Evolutionary conservation across 2,888 invertebrate genomes (phyloP), one percentile per base, ranked within the genome.

Genomic region (Congeria kusceri): DNA sequence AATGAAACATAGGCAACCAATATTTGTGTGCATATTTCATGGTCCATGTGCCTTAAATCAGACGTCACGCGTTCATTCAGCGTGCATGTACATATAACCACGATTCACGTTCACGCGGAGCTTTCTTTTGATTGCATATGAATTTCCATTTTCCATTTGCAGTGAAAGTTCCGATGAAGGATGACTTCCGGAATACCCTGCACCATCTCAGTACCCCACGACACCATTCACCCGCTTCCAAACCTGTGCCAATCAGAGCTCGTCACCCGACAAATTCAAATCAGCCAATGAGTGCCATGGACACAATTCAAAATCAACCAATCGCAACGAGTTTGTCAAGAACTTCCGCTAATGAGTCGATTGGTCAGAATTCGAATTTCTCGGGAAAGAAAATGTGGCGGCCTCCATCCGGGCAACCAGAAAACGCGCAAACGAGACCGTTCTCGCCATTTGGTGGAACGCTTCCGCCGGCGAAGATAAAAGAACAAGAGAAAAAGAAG

Each of bases 381-480:
- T 56, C 58, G 20, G 79, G 79, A 58, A 83, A 83, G 83, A 83
- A 87, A 86, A 87, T 87, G 84, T 87, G 87, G 87, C 80, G 87
- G 23, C 82, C 87, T 7, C 84, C 87, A 9, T 77, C 80, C 4
- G 87, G 86, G 11, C 77, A 72, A 11, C 83, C 87, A 2, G 87
- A 86, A 62, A 82, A 83, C 15, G 76, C 80, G 7, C 84, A 86
- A 47, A 69, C 70, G 53, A 83, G 87, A 68, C 87, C 87, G 2
- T 87, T 87, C 72, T 87, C 87, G 1, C 87, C 87, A 25, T 87
- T 87, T 67, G 87, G 87, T n/a, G 87, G 87, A 23, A 87, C 87
- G 5, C 56, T 87, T 32, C 87, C 87, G 25, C 84, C 87, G 18
- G 78, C 87, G 7, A 86, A 86, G 71, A 85, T 87, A 18, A 80